Conservation (phyloP, 2,113 vertebrate species). For the Trachemys scripta region DNA sequence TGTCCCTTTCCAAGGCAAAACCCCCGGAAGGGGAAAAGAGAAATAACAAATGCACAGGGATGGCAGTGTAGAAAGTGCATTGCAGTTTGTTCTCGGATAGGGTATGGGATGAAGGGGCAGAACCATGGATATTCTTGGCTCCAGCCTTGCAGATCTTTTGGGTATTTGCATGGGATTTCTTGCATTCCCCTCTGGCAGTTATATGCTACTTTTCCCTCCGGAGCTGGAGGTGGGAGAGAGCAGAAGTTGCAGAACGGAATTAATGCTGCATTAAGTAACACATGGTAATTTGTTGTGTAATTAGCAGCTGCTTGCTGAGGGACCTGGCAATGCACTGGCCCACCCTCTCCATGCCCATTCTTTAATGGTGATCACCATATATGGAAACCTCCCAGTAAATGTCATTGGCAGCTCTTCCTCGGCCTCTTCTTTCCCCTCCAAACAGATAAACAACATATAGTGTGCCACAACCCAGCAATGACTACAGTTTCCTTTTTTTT, state of each 20-base stretch:
- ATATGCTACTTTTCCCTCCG: background rate
- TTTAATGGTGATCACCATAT: background rate
- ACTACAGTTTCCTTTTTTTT: background rate
- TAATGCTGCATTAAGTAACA: background rate
- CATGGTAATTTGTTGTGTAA: conserved; percentile 15
- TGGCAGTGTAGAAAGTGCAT: background rate
- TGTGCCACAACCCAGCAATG: background rate
- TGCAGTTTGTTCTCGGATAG: background rate
- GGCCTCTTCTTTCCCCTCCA: background rate
- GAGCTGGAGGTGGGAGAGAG: background rate
- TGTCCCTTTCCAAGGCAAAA: background rate
- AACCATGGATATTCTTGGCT: background rate
- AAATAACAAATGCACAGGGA: background rate
- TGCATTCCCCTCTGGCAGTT: accelerated
- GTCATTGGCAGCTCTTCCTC: background rate
- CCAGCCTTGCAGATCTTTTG: background rate
- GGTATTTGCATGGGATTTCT: background rate
- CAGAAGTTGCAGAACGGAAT: conserved; percentile 5
- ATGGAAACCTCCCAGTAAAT: background rate
- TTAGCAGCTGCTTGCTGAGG: conserved; percentile 26
- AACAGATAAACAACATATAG: background rate
- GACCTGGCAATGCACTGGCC: background rate
- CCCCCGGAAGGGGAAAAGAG: background rate
- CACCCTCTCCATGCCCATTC: background rate
- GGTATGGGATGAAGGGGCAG: background rate